Evolutionary conservation across 1,140 invertebrate genomes (phyloP).

Genomic region (Hycleus cichorii): DNA sequence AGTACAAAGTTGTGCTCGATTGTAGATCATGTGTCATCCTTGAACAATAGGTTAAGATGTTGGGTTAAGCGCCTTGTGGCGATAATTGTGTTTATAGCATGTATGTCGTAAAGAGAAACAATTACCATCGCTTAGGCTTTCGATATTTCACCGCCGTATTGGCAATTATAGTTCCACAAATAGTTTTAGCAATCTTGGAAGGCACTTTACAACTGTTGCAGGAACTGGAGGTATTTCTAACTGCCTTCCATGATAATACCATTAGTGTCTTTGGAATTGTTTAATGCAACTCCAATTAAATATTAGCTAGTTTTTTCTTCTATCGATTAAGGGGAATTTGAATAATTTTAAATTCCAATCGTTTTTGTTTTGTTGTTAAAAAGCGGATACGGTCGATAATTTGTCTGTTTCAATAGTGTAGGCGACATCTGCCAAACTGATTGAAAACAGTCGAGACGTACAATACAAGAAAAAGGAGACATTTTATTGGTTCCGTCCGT

Average conservation of each 20-base stretch:
- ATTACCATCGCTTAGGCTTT: constrained; percentile 36
- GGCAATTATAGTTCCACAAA: constrained; percentile 35
- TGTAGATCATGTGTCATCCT: constrained; percentile 36
- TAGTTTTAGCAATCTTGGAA: constrained; percentile 27
- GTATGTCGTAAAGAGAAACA: constrained; percentile 34
- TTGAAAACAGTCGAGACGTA: constrained; percentile 11
- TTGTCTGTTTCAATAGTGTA: constrained; percentile 12
- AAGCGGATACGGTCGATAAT: constrained; percentile 4
- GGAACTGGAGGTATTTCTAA: constrained; percentile 13
- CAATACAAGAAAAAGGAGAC: not conserved
- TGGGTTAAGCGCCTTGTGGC: constrained; percentile 30
- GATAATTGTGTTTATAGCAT: constrained; percentile 38
- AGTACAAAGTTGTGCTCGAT: not conserved
- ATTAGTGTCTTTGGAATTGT: no score
- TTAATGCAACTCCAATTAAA: no score
- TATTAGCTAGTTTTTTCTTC: no score
- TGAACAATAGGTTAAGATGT: constrained; percentile 23
- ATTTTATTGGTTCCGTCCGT: constrained; percentile 10
- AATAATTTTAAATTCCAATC: no score
- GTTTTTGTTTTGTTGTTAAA: no score
- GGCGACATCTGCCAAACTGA: constrained; percentile 15
- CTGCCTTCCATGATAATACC: not conserved
- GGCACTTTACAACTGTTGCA: constrained; percentile 18
- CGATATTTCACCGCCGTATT: constrained; percentile 35
- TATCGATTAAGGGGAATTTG: no score